Percentiles rank a stretch among this genome's conserved stretches.
Conservation (phyloP, 2,797 vertebrate genomes). For the Helarctos malayanus region DNA sequence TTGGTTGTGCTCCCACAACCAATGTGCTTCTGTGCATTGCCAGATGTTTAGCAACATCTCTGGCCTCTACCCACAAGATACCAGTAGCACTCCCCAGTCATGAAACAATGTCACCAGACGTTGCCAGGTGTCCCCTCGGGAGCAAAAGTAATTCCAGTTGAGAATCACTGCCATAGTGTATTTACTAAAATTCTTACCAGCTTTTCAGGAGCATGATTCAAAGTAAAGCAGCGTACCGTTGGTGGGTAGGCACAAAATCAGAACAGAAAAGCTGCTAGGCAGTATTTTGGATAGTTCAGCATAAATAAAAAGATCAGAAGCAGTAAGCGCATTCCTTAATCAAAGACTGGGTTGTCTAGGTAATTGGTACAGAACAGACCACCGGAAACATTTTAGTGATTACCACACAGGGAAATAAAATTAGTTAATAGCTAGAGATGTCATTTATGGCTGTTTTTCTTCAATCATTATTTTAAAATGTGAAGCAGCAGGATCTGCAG, state of each 20-base stretch:
- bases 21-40: not conserved
- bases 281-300: conserved; percentile 51
- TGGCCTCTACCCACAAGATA: not conserved
- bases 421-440: conserved; percentile 50
- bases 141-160: not conserved
- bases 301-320: conserved; percentile 62
- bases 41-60: not conserved
- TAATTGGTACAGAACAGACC: conserved; percentile 51
- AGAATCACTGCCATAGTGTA: not conserved
- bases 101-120: not conserved
- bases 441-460: conserved; percentile 55
- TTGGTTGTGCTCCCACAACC: not conserved
- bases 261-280: conserved; percentile 19
- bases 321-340: conserved; percentile 49
- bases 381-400: conserved; percentile 58
- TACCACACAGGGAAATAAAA: conserved; percentile 49
- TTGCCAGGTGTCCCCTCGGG: not conserved
- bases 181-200: not conserved
- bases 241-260: conserved; percentile 33
- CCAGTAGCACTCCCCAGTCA: not conserved
- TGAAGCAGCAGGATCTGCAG: conserved; percentile 51
- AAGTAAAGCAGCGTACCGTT: conserved; percentile 38
- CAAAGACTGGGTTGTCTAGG: conserved; percentile 59
- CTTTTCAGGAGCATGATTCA: conserved; percentile 56
- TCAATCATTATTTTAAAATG: conserved; percentile 57